Evolutionary conservation across 2,797 vertebrate species (phyloP), one percentile per base, ranked within the genome.

Genomic region (Semaprochilodus insignis): DNA sequence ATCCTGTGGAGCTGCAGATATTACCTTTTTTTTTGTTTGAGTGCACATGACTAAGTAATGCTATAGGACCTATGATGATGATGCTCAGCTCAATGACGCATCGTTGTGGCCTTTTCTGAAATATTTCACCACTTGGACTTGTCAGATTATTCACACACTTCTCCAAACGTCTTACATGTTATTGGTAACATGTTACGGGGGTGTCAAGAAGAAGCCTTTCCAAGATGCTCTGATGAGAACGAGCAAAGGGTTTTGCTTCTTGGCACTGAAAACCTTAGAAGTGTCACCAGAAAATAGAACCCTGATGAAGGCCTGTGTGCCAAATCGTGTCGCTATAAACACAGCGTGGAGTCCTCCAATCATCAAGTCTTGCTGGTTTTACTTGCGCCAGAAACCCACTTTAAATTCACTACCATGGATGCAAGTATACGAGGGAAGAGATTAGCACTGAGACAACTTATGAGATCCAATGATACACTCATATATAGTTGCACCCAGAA

Each of bases 11-110:
- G 54, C 75, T 71, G 54, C 44, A 17, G 74, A 77, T 75, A 52
- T 54, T 60, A 36, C 25, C n/a, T n/a, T n/a, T n/a, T 82, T 19
- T 31, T 23, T 77, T 25, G 60, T 77, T 77, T 73, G 60, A 31
- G 25, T 23, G 60, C 44, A 63, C 54, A 27, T 63, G 66, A 71
- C 65, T 82, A 82, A 81, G 75, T 81, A 67, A 75, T 57, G 67
- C 69, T 59, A 82, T 67, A 54, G 74, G 66, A 74, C 62, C 52
- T 52, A 57, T 51, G 54, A 74, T 60, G 25, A 34, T 40, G 67
- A 31, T 69, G 63, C 19, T 65, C 27, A 81, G 73, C 51, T 63
- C n/a, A 25, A 36, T 55, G 16, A 67, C 44, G 27, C 59, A 65
- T 81, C 79, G n/a, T 74, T 75, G 44, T 13, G 15, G 36, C 52